phyloP scores from a whole-genome alignment of 1,140 invertebrate species.

The Matsumurasca onukii region DNA sequence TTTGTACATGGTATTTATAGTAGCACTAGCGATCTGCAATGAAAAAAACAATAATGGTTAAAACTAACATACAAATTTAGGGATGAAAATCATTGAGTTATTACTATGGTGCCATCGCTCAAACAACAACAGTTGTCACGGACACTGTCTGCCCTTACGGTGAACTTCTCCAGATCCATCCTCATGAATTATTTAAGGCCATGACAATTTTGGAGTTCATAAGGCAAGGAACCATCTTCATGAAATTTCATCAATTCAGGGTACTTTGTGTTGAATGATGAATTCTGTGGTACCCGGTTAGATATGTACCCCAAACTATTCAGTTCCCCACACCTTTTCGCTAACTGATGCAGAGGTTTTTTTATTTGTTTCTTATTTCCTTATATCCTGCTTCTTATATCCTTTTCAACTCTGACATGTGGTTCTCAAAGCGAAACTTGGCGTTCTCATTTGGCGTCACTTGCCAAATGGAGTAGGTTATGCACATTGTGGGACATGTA shows the following conservation, averaged over 20 bases:
- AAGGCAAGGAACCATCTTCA: neutral
- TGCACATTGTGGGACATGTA: neutral
- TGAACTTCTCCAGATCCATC: constrained; percentile 6
- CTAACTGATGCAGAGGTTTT: constrained; percentile 20
- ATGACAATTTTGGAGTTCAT: neutral
- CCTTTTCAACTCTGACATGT: constrained; percentile 7
- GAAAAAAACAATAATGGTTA: too few relatives aligned
- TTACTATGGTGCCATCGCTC: neutral
- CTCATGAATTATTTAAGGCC: neutral
- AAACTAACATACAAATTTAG: too few relatives aligned
- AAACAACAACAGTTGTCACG: constrained; percentile 17
- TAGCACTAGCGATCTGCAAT: too few relatives aligned
- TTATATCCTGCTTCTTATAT: too few relatives aligned
- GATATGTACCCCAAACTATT: neutral
- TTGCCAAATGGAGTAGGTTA: neutral
- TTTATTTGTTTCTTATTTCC: neutral
- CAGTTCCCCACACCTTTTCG: constrained; percentile 6
- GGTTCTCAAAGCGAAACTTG: constrained; percentile 13
- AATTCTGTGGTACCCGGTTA: too few relatives aligned
- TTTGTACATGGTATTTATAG: too few relatives aligned
- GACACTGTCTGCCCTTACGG: neutral
- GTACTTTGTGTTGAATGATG: neutral
- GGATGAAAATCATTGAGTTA: too few relatives aligned
- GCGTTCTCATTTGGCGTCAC: neutral
- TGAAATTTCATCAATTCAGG: constrained; percentile 1